phyloP scores from a whole-genome alignment of 1,140 invertebrate genomes.

The Agrilus planipennis region DNA sequence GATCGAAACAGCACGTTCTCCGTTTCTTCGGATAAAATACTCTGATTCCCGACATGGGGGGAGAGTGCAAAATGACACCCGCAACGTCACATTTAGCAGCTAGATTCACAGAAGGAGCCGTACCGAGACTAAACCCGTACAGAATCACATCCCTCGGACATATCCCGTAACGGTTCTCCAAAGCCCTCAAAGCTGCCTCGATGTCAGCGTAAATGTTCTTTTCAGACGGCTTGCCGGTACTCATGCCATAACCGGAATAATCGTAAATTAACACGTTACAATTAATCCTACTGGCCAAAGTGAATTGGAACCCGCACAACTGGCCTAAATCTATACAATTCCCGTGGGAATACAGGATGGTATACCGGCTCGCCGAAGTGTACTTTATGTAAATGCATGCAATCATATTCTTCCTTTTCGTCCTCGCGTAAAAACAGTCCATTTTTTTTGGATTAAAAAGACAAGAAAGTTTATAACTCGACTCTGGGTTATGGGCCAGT shows the following conservation, averaged over 20 bases:
- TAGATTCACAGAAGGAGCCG: constrained; percentile 57
- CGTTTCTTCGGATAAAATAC: constrained; percentile 59
- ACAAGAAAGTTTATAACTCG: too few relatives aligned
- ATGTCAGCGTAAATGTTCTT: constrained; percentile 69
- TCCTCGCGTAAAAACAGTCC: constrained; percentile 41
- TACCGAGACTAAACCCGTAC: constrained; percentile 59
- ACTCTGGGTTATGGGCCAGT: constrained; percentile 39
- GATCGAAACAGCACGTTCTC: constrained; percentile 63
- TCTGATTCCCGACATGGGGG: constrained; percentile 57
- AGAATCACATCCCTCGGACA: constrained; percentile 56
- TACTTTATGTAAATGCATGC: constrained; percentile 56
- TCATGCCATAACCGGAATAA: constrained; percentile 54
- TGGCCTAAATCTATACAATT: constrained; percentile 56
- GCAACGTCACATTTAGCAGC: constrained; percentile 53
- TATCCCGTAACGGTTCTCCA: constrained; percentile 48
- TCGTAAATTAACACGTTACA: constrained; percentile 70
- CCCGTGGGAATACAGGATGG: constrained; percentile 62
- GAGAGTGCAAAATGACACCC: constrained; percentile 60
- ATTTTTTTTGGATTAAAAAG: constrained; percentile 46
- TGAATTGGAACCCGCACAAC: constrained; percentile 58
- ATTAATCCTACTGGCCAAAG: constrained; percentile 51
- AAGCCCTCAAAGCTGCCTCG: constrained; percentile 53
- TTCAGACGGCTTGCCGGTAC: constrained; percentile 56
- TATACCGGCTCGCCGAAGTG: constrained; percentile 45
- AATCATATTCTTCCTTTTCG: constrained; percentile 47